Conservation (phyloP, 1,140 invertebrate species). For the Choristoneura fumiferana region DNA sequence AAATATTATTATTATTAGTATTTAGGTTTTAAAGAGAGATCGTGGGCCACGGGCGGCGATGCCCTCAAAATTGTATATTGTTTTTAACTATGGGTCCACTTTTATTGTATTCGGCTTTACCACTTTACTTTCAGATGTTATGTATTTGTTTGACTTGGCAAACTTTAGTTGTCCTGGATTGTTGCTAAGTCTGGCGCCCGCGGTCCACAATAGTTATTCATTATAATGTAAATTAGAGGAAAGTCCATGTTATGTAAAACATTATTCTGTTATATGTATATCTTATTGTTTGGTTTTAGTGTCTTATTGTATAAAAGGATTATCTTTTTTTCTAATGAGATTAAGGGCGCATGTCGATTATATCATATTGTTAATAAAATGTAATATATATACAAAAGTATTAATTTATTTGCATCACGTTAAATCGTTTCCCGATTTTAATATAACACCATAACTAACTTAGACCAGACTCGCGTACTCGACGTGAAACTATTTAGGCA, state of each 20-base stretch:
- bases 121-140: not conserved
- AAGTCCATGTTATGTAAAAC: constrained; percentile 61
- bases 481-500: too few relatives aligned
- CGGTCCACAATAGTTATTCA: constrained; percentile 36
- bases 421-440: too few relatives aligned
- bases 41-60: constrained; percentile 36
- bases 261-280: constrained; percentile 55
- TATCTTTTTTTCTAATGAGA: constrained; percentile 56
- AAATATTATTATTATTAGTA: constrained; percentile 38
- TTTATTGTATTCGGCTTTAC: too few relatives aligned
- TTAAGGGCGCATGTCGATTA: constrained; percentile 71
- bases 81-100: constrained; percentile 3
- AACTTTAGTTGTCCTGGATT: not conserved
- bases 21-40: constrained; percentile 44
- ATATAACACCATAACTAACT: too few relatives aligned
- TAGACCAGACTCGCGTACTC: too few relatives aligned
- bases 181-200: constrained; percentile 16
- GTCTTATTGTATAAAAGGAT: constrained; percentile 59
- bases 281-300: constrained; percentile 60
- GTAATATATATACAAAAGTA: constrained; percentile 33
- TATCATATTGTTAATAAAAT: constrained; percentile 77
- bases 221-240: constrained; percentile 60
- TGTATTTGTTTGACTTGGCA: not conserved
- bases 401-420: not conserved
- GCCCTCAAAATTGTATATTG: constrained; percentile 11